phyloP scores from a whole-genome alignment of 2,797 vertebrate genomes.

The Xenopus petersii region DNA sequence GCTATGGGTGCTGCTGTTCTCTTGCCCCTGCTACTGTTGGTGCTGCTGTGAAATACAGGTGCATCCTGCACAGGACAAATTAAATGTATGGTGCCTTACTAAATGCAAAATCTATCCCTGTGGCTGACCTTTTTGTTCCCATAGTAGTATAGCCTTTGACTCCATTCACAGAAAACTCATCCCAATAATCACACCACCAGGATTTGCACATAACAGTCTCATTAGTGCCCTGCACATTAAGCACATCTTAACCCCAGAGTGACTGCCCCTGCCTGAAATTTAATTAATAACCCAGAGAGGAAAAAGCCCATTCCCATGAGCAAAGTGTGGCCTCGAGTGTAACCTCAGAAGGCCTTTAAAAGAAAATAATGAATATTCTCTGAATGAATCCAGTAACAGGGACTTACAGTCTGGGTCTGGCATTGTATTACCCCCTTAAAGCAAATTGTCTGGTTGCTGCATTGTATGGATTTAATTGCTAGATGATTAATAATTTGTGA shows the following conservation, averaged over 20 bases:
- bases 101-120: too few relatives aligned
- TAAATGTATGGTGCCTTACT: too few relatives aligned
- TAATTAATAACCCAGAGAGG: constrained; percentile 2
- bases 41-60: too few relatives aligned
- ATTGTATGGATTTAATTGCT: too few relatives aligned
- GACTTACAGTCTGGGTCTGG: neutral
- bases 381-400: neutral
- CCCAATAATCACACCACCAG: constrained; percentile 1
- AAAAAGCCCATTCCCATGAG: neutral
- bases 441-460: too few relatives aligned
- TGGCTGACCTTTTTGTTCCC: neutral
- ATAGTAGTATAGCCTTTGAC: neutral
- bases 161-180: neutral
- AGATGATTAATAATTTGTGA: too few relatives aligned
- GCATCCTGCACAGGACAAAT: too few relatives aligned
- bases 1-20: too few relatives aligned
- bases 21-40: too few relatives aligned
- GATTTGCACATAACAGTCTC: neutral
- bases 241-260: constrained; percentile 5
- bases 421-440: neutral
- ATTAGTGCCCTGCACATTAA: constrained; percentile 3
- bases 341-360: neutral
- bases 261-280: too few relatives aligned
- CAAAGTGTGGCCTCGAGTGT: neutral
- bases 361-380: neutral